Evolutionary conservation across 2,113 vertebrate genomes (phyloP), one percentile per base, ranked within the genome.

Genomic region (Corythornis cristatus): DNA sequence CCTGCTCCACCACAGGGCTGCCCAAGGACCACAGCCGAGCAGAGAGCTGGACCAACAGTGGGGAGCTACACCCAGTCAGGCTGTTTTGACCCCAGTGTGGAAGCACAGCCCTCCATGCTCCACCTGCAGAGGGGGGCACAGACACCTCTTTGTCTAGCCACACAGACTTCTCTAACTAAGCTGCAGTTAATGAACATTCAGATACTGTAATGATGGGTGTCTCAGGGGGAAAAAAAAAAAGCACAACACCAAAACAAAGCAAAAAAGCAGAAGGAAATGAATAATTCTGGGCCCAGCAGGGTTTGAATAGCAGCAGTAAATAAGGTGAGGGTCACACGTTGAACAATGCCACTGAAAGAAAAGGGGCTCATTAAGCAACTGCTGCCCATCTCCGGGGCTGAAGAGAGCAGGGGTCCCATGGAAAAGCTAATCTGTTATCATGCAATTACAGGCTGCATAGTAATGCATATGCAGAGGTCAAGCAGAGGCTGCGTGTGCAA

Each of bases 281-380:
- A 84, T 78, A 89, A 82, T 92, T 64, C 50, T 0, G 0, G 45
- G 66, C 81, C 76, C 71, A 70, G 62, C 43, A 62, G 45, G 28
- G 28, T 58, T 80, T 77, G 67, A 93, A 88, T 8, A 86, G 90
- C 64, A 73, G 64, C 13, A 51, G 75, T 67, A 91, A 87, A 76
- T 43, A 89, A 85, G 31, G 62, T 7, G 6, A 75, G 12, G 70
- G 81, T 72, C 58, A 76, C 46, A 65, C 42, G 9, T 31, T 22
- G 76, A 85, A 92, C 80, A 93, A 90, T 51, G 64, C 68, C 78
- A 68, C 62, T 42, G 22, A 84, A 92, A 76, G 13, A 73, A 92
- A 85, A 54, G 70, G 33, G 35, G 48, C 80, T 86, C 83, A 90
- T 72, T 65, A 90, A 83, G 80, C 42, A 35, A 92, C 31, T 28